Evolutionary conservation across 2,888 invertebrate species (phyloP), one percentile per base, ranked within the genome.

Genomic region (Priapulus caudatus): DNA sequence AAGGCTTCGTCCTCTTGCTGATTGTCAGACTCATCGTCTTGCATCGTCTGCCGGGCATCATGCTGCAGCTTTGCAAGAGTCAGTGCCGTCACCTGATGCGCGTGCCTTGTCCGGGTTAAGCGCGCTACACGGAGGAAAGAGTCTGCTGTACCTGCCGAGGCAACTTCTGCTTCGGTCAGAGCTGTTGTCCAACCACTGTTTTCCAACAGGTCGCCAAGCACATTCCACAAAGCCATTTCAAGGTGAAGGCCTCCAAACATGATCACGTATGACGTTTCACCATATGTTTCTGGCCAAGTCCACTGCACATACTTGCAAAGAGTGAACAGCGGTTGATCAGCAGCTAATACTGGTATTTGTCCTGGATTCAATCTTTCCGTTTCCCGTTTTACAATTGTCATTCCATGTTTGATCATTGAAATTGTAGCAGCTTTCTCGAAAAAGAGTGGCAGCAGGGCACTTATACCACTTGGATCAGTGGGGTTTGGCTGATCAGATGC

Each of bases 191-290:
- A 65, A 2, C 64, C 65, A 55, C 59, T 61, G 22, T 53, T 60
- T 20, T 60, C 45, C 3, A 65, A 51, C 44, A 56, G 52, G 43
- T 53, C 51, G 5, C 64, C 64, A 18, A 64, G 23, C 2, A 58
- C 52, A 47, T 56, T 60, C 51, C 62, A 51, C n/a, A 57, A 52
- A 15, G 63, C 61, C 58, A 63, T 61, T 48, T 65, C 64, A 47
- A 60, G 63, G 52, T 66, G 64, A 23, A 66, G 54, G 20, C 64
- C 64, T 4, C 64, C 65, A 47, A 66, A 54, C 58, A 65, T 59
- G 2, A 64, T 53, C 15, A 65, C 55, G 49, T 59, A 55, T 20
- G 56, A 55, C 4, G 60, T 53, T 50, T 65, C 63, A 3, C 63
- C 63, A 54, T 59, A 58, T n/a, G 21, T n/a, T 1, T 63, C 55